Conservation (phyloP, 2,888 invertebrate genomes). For the Baronia brevicornis region DNA sequence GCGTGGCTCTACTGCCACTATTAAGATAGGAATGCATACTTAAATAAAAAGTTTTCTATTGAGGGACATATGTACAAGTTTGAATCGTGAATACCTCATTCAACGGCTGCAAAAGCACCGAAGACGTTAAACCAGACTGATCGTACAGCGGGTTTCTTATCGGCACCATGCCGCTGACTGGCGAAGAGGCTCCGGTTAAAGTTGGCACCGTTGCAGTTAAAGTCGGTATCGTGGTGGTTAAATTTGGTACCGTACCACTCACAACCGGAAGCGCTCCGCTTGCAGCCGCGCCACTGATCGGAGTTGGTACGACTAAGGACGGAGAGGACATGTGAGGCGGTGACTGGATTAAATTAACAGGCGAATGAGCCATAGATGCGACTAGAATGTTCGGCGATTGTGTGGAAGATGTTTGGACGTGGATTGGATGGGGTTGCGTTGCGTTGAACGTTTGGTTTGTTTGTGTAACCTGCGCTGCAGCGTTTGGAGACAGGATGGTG, state of each 20-base stretch:
- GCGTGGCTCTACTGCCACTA: too few species aligned
- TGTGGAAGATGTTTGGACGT: conserved; percentile 23
- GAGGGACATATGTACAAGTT: neutral
- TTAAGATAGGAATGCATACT: too few species aligned
- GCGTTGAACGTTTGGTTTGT: conserved; percentile 6
- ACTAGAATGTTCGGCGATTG: conserved; percentile 28
- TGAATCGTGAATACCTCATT: too few species aligned
- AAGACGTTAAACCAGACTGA: conserved; percentile 55
- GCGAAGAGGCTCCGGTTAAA: conserved; percentile 4
- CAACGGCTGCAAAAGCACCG: conserved; percentile 59
- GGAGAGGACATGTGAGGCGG: conserved; percentile 32
- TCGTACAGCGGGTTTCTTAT: conserved; percentile 60
- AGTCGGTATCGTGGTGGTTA: too few species aligned
- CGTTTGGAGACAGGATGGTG: conserved; percentile 25
- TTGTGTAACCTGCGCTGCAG: conserved; percentile 15
- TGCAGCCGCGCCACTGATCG: conserved; percentile 23
- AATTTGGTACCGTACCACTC: neutral
- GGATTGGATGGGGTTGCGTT: conserved; percentile 15
- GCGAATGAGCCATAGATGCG: conserved; percentile 29
- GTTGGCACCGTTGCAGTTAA: neutral
- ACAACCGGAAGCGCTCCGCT: conserved; percentile 8
- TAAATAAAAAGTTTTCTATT: too few species aligned
- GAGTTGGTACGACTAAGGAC: conserved; percentile 40
- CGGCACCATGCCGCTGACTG: conserved; percentile 55
- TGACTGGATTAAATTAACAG: conserved; percentile 36